Conservation (phyloP, 1,140 invertebrate species). For the Cherax destructor region DNA sequence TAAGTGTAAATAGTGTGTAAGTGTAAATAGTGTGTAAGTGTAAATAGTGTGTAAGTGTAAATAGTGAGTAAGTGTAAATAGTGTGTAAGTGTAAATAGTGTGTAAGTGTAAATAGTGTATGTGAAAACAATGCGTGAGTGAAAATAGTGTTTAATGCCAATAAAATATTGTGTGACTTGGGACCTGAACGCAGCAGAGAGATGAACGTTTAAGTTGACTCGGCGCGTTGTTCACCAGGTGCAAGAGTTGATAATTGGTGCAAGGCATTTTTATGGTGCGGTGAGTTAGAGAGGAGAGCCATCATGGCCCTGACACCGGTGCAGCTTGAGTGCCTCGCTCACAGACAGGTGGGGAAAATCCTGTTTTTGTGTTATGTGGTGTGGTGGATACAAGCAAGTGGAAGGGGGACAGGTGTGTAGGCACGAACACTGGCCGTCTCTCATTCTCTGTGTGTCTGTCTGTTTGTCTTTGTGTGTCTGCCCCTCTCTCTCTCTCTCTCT, state of each 20-base stretch:
- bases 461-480: background rate
- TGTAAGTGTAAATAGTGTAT: no score
- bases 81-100: no score
- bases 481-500: constrained; percentile 28
- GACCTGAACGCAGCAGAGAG: no score
- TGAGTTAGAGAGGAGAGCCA: constrained; percentile 33
- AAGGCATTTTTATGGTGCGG: constrained; percentile 1
- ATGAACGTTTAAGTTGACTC: constrained; percentile 11
- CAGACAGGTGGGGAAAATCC: no score
- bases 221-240: constrained; percentile 14
- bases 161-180: no score
- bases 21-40: background rate
- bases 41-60: background rate
- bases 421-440: background rate
- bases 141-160: background rate
- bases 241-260: constrained; percentile 32
- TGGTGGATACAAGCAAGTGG: no score
- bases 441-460: background rate
- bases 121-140: no score
- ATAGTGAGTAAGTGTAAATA: no score
- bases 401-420: no score
- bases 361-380: no score
- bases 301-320: background rate
- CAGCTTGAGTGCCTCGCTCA: constrained; percentile 1
- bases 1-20: background rate